phyloP scores from a whole-genome alignment of 1,140 invertebrate genomes.

The Drosophila leontia region DNA sequence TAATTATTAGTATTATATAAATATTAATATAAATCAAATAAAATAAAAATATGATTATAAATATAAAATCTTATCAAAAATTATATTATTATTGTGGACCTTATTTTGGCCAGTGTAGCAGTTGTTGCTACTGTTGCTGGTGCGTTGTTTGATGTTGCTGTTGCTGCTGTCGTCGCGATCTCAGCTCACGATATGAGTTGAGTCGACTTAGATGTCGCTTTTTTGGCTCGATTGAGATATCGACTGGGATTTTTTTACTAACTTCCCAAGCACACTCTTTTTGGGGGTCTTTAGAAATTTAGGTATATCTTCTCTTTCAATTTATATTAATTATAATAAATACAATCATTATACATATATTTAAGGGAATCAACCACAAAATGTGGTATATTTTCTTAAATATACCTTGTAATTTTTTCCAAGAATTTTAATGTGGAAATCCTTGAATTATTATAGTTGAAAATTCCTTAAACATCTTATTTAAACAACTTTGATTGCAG shows the following conservation, averaged over 20 bases:
- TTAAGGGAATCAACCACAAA: background rate
- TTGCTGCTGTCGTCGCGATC: conserved; percentile 41
- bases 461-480: background rate
- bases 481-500: background rate
- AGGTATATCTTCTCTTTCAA: background rate
- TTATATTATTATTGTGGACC: no score
- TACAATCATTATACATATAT: background rate
- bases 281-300: background rate
- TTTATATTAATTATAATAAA: background rate
- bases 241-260: conserved; percentile 16
- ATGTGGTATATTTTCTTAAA: background rate
- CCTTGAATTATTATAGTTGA: background rate
- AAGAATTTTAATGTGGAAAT: background rate
- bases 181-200: conserved; percentile 47
- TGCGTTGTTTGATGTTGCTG: conserved; percentile 12
- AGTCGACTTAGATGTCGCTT: conserved; percentile 53
- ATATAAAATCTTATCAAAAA: background rate
- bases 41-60: no score
- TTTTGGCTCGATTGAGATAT: conserved; percentile 58
- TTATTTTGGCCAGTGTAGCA: conserved; percentile 10
- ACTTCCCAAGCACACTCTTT: background rate
- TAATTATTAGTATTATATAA: no score
- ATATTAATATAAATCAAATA: no score
- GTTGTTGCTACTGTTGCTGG: conserved; percentile 32
- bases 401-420: background rate